A percentile compares a stretch with the other conserved stretches of the same genome.
These are phyloP conservation scores for Bothrops alternatus DNA, from an alignment of 2,797 vertebrate species.

Conservation along the genomic window DNA sequence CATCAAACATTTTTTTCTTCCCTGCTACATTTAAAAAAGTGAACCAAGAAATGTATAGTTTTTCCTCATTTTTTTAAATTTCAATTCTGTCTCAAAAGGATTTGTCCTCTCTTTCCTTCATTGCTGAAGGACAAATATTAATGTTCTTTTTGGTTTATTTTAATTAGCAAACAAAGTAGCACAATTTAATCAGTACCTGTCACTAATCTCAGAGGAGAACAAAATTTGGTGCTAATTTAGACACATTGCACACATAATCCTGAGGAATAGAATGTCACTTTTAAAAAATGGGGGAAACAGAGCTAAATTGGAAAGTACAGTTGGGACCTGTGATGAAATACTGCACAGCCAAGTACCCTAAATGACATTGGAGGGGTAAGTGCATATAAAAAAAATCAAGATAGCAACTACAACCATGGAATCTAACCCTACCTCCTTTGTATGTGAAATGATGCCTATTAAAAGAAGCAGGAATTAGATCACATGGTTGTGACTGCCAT, in stretches of 20 bases:
- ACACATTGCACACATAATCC: background rate
- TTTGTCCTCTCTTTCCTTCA: conserved; percentile 17
- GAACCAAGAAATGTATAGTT: conserved; percentile 41
- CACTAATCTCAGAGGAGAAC: conserved; percentile 34
- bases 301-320: background rate
- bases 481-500: background rate
- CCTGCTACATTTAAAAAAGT: background rate
- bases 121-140: conserved; percentile 54
- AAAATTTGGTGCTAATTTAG: conserved; percentile 6
- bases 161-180: conserved; percentile 54
- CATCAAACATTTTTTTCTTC: background rate
- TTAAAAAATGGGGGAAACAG: background rate
- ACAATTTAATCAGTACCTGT: conserved; percentile 41
- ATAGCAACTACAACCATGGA: background rate
- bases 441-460: background rate
- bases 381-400: background rate
- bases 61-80: conserved; percentile 41
- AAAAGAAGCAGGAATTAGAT: background rate
- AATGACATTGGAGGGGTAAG: background rate
- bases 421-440: background rate
- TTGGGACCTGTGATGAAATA: background rate
- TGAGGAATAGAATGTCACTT: background rate
- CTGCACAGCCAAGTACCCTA: background rate
- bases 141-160: conserved; percentile 50
- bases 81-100: conserved; percentile 26